Conservation (phyloP, 2,888 invertebrate genomes). For the Machimus rusticus region DNA sequence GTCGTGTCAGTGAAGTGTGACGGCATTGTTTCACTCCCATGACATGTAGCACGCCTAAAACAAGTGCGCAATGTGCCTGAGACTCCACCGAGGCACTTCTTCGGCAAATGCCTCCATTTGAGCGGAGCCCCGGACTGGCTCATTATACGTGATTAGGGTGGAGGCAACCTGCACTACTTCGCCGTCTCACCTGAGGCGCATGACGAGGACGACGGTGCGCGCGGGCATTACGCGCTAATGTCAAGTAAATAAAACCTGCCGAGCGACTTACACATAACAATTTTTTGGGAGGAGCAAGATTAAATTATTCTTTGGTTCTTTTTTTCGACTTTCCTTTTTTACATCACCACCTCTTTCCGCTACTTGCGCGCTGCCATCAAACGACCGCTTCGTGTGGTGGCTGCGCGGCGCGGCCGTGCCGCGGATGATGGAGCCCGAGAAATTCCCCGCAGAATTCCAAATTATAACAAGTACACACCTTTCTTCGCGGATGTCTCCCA, state of each 20-base stretch:
- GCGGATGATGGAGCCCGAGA: neutral
- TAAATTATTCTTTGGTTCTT: constrained; percentile 1
- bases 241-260: constrained; percentile 40
- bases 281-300: constrained; percentile 42
- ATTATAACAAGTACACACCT: constrained; percentile 34
- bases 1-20: constrained; percentile 37
- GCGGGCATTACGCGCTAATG: constrained; percentile 36
- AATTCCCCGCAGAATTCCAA: constrained; percentile 30
- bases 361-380: constrained; percentile 22
- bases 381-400: neutral
- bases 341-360: constrained; percentile 26
- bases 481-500: constrained; percentile 23
- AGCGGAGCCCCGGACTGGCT: neutral
- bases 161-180: constrained; percentile 28
- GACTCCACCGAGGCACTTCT: neutral
- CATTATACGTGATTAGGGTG: constrained; percentile 39
- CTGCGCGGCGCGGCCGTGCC: neutral
- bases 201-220: neutral
- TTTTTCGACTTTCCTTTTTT: constrained; percentile 20
- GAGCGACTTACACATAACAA: constrained; percentile 40
- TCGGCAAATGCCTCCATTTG: neutral
- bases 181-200: constrained; percentile 36
- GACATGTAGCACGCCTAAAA: constrained; percentile 24
- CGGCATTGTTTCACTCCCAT: constrained; percentile 28
- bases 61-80: neutral